Percentiles rank a stretch among this genome's conserved stretches.
Evolutionary conservation across 2,888 invertebrate species (phyloP).

Genomic region (Leucophora obtusa): DNA sequence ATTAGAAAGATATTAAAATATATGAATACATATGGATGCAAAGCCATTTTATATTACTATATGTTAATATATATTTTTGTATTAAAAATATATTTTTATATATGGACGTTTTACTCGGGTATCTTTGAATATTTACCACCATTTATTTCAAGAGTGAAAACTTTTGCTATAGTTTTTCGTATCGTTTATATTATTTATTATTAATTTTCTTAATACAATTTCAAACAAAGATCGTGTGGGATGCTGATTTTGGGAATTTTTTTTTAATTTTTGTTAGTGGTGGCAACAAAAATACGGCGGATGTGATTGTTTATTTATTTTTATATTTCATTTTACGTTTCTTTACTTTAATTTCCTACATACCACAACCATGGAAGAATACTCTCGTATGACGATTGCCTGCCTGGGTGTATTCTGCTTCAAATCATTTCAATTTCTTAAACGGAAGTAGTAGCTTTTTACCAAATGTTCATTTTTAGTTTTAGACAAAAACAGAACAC

Average conservation of each 20-base stretch:
- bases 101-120: no score
- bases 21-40: no score
- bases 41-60: no score
- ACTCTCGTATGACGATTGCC: neutral
- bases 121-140: neutral
- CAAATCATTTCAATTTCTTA: conserved; percentile 44
- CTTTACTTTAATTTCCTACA: conserved; percentile 46
- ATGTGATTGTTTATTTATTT: conserved; percentile 66
- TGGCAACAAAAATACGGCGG: conserved; percentile 61
- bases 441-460: conserved; percentile 56
- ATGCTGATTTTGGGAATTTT: conserved; percentile 7
- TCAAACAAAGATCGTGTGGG: conserved; percentile 44
- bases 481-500: neutral
- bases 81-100: no score
- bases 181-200: conserved; percentile 21
- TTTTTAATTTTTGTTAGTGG: conserved; percentile 16
- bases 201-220: conserved; percentile 32
- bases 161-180: conserved; percentile 10
- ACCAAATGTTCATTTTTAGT: neutral
- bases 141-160: neutral
- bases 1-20: no score
- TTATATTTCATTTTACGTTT: conserved; percentile 47
- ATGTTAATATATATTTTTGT: no score
- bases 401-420: conserved; percentile 13
- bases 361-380: conserved; percentile 9